These are phyloP conservation scores for Labeo calbasu DNA, from an alignment of 2,797 vertebrate genomes.

Conservation along the genomic window DNA sequence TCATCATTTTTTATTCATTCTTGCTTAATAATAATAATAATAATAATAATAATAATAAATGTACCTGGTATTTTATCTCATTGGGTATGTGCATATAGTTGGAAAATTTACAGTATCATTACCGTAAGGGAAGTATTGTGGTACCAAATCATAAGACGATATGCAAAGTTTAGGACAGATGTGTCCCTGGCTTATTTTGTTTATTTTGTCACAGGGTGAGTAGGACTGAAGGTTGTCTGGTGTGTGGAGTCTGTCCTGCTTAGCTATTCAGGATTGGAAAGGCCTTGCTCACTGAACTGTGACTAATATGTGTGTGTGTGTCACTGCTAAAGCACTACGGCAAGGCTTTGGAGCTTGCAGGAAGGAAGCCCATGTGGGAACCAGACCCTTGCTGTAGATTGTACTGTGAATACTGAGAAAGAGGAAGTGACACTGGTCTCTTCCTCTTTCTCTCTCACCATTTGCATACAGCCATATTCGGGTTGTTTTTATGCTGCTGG, in stretches of 20 bases:
- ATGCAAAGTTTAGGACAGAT: not conserved
- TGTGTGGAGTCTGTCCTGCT: constrained; percentile 19
- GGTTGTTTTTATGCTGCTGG: not conserved
- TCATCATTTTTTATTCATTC: not conserved
- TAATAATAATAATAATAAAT: not conserved
- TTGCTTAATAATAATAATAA: not conserved
- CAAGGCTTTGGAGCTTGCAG: constrained; percentile 57
- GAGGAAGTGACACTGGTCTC: constrained; percentile 58
- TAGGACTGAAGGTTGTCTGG: constrained; percentile 18
- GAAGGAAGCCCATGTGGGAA: constrained; percentile 67
- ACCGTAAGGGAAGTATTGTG: not conserved
- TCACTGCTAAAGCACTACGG: constrained; percentile 30
- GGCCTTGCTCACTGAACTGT: constrained; percentile 30
- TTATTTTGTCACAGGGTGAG: not conserved
- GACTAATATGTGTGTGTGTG: constrained; percentile 34
- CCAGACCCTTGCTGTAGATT: constrained; percentile 35
- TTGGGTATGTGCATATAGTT: not conserved
- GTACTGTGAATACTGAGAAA: constrained; percentile 60
- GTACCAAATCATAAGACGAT: not conserved
- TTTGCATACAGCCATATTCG: constrained; percentile 23
- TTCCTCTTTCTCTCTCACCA: constrained; percentile 33
- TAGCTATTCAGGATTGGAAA: constrained; percentile 36
- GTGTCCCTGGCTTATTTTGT: constrained; percentile 12
- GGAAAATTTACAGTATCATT: not conserved
- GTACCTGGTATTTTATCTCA: not conserved